Conservation (phyloP, 2,113 vertebrate species). For the Natator depressus region DNA sequence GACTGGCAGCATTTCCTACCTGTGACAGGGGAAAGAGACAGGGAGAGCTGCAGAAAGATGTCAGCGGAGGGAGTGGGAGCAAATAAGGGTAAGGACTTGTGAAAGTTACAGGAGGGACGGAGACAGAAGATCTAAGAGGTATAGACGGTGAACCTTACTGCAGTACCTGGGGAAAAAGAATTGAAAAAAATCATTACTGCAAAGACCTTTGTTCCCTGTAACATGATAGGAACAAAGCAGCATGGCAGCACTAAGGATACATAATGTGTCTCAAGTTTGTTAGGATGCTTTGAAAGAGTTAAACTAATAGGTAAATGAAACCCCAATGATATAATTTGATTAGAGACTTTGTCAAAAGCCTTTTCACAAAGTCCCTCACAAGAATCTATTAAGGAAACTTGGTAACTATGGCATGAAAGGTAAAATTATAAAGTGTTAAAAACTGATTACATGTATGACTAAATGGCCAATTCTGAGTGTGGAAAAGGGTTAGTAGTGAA, state of each 20-base stretch:
- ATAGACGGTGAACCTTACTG: neutral
- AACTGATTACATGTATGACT: neutral
- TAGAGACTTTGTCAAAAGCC: neutral
- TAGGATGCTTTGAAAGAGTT: neutral
- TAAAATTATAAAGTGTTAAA: neutral
- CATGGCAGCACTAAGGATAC: neutral
- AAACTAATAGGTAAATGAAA: neutral
- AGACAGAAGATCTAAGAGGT: neutral
- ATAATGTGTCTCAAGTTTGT: neutral
- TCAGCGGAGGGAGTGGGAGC: neutral
- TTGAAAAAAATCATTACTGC: neutral
- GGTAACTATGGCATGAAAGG: neutral
- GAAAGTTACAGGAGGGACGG: neutral
- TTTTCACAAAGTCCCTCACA: too few relatives aligned
- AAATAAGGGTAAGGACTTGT: neutral
- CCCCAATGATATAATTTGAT: neutral
- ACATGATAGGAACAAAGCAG: neutral
- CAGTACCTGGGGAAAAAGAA: neutral
- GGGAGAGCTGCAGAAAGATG: neutral
- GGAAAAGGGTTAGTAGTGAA: constrained; percentile 27
- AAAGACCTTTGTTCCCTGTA: neutral
- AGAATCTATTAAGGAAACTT: neutral
- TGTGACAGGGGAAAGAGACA: neutral
- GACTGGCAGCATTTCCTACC: accelerated
- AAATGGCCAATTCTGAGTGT: neutral